A percentile compares a stretch with the other conserved stretches of the same genome.
Evolutionary conservation across 2,888 invertebrate species (phyloP).

Genomic region (Ormyrus rosae): DNA sequence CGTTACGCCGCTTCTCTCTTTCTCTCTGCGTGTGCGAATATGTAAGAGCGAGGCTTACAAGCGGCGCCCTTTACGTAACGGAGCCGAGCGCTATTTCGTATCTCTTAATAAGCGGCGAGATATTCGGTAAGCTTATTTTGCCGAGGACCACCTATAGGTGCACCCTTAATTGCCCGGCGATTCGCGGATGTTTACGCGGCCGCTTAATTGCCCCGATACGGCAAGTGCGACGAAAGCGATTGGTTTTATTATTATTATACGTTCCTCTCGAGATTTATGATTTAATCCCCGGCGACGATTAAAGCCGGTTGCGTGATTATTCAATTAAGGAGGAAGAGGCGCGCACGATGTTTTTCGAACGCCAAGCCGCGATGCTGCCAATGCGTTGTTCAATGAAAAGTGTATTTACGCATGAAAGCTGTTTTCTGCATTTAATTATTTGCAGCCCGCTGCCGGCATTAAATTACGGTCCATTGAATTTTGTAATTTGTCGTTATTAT

Average conservation of each 20-base stretch:
- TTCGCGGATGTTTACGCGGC: constrained; percentile 16
- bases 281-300: constrained; percentile 19
- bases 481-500: too few relatives aligned
- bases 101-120: constrained; percentile 10
- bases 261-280: constrained; percentile 16
- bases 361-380: background rate
- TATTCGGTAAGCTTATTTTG: too few relatives aligned
- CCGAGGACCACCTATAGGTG: background rate
- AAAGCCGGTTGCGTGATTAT: constrained; percentile 23
- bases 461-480: too few relatives aligned
- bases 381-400: too few relatives aligned
- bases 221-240: background rate
- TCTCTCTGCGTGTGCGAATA: background rate
- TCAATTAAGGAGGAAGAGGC: constrained; percentile 24
- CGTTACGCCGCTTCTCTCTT: background rate
- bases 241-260: constrained; percentile 4
- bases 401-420: too few relatives aligned
- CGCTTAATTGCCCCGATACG: constrained; percentile 1
- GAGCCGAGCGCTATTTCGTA: constrained; percentile 33
- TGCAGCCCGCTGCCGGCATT: too few relatives aligned
- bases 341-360: background rate
- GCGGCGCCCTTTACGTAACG: constrained; percentile 61
- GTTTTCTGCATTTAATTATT: too few relatives aligned
- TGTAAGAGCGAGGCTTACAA: constrained; percentile 24
- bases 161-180: background rate